A percentile compares a stretch with the other conserved stretches of the same genome.
These are phyloP conservation scores for Willowsia nigromaculata DNA, from an alignment of 2,888 invertebrate species.

Conservation along the genomic window DNA sequence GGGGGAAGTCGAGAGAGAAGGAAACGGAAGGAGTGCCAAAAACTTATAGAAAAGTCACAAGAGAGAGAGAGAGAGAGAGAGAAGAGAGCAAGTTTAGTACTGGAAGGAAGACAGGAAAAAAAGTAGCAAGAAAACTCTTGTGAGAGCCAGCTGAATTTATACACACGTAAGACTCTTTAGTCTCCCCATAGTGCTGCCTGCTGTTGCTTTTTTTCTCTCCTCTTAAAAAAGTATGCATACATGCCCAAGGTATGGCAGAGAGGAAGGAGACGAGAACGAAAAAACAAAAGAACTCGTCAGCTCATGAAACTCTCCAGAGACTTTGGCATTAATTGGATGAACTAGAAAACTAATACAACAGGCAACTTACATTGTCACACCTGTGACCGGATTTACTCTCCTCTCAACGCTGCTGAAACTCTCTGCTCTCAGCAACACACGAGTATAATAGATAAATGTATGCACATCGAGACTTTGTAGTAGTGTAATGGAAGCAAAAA, in stretches of 20 bases:
- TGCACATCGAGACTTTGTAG: neutral
- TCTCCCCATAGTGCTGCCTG: constrained; percentile 54
- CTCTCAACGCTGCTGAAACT: constrained; percentile 59
- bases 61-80: neutral
- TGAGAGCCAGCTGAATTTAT: constrained; percentile 40
- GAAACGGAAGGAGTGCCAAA: constrained; percentile 61
- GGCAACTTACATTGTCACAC: constrained; percentile 78
- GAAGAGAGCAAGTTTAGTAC: neutral
- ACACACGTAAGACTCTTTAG: constrained; percentile 44
- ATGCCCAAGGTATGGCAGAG: constrained; percentile 51
- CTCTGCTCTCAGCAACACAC: neutral
- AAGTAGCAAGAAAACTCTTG: constrained; percentile 56
- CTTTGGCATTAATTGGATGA: constrained; percentile 79
- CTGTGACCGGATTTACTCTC: constrained; percentile 78
- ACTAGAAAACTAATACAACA: constrained; percentile 78
- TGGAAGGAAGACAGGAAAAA: constrained; percentile 10
- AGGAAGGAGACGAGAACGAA: constrained; percentile 49
- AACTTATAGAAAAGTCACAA: neutral
- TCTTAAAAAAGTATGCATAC: neutral
- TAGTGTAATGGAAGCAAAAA: neutral
- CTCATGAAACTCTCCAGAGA: constrained; percentile 77
- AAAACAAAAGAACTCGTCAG: constrained; percentile 75
- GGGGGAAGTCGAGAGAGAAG: too few relatives aligned
- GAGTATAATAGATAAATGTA: neutral
- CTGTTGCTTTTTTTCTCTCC: constrained; percentile 51